Evolutionary conservation across 2,113 vertebrate species (phyloP).

Genomic region (Lathamus discolor): DNA sequence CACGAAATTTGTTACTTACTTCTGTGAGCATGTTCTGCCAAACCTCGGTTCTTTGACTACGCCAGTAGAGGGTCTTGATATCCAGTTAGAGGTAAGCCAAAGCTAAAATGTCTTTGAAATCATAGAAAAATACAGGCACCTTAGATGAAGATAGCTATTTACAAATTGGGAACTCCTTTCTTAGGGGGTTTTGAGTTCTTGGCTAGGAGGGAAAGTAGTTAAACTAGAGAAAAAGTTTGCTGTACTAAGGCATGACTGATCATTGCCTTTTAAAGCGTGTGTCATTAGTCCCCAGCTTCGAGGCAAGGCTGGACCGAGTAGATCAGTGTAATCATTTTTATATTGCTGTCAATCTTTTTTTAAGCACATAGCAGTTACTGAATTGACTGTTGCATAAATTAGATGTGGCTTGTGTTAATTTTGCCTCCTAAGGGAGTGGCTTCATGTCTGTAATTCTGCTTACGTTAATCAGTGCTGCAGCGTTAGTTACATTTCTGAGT

Average conservation of each 20-base stretch:
- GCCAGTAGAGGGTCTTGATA: constrained; percentile 92
- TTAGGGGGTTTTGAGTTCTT: not conserved
- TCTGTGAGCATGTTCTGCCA: constrained; percentile 94
- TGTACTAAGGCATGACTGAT: not conserved
- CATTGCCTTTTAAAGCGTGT: not conserved
- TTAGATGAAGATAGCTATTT: not conserved
- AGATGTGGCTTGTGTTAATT: not conserved
- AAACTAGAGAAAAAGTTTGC: not conserved
- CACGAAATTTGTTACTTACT: constrained; percentile 95
- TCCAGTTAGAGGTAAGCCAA: constrained; percentile 92
- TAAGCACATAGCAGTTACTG: not conserved
- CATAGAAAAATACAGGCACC: not conserved
- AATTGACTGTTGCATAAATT: not conserved
- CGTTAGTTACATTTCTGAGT: not conserved
- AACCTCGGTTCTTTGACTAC: constrained; percentile 91
- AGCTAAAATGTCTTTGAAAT: not conserved
- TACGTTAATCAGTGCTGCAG: not conserved
- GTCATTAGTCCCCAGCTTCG: not conserved
- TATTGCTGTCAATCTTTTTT: not conserved
- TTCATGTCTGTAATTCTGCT: constrained; percentile 1
- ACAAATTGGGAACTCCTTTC: not conserved
- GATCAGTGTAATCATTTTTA: not conserved
- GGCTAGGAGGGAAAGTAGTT: not conserved
- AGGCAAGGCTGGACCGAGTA: not conserved
- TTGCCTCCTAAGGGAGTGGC: not conserved